Conservation (phyloP, 1,140 invertebrate genomes). For the Drosophila trapezifrons region DNA sequence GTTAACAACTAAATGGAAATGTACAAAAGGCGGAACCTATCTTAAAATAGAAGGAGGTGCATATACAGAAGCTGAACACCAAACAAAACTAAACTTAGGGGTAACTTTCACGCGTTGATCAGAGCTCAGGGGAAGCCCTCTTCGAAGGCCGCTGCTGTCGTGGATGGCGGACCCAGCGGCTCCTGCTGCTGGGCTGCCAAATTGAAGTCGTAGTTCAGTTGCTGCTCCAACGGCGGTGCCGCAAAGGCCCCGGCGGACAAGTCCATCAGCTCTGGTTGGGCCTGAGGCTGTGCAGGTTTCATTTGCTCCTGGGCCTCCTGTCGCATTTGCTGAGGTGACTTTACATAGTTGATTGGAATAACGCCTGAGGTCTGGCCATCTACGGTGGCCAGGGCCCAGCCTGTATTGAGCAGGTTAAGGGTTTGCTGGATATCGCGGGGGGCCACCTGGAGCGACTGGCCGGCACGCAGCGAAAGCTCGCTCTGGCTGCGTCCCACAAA, state of each 20-base stretch:
- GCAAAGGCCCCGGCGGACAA: slow-evolving; percentile 68
- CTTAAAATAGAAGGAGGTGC: slow-evolving; percentile 40
- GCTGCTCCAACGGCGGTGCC: slow-evolving; percentile 58
- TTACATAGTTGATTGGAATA: slow-evolving; percentile 93
- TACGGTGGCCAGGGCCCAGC: slow-evolving; percentile 90
- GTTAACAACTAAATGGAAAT: slow-evolving; percentile 46
- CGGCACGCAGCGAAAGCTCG: slow-evolving; percentile 91
- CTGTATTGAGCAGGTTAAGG: slow-evolving; percentile 86
- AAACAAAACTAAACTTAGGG: slow-evolving; percentile 38
- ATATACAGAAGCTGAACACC: slow-evolving; percentile 27
- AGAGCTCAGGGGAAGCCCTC: slow-evolving; percentile 58
- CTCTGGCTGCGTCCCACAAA: slow-evolving; percentile 89
- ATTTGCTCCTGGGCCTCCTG: slow-evolving; percentile 54
- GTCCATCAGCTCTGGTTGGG: slow-evolving; percentile 69
- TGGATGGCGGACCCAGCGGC: slow-evolving; percentile 63
- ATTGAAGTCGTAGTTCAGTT: slow-evolving; percentile 70
- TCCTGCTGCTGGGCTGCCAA: slow-evolving; percentile 66
- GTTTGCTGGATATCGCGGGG: slow-evolving; percentile 92
- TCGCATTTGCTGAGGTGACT: slow-evolving; percentile 81
- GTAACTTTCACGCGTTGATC: neutral
- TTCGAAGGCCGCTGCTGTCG: slow-evolving; percentile 40
- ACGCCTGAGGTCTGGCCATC: slow-evolving; percentile 90
- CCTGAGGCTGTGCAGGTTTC: slow-evolving; percentile 38
- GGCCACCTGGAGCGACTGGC: slow-evolving; percentile 92
- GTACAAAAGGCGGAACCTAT: slow-evolving; percentile 40